Evolutionary conservation across 2,888 invertebrate genomes (phyloP), one percentile per base, ranked within the genome.

Genomic region (Meiosimyza platycephala): DNA sequence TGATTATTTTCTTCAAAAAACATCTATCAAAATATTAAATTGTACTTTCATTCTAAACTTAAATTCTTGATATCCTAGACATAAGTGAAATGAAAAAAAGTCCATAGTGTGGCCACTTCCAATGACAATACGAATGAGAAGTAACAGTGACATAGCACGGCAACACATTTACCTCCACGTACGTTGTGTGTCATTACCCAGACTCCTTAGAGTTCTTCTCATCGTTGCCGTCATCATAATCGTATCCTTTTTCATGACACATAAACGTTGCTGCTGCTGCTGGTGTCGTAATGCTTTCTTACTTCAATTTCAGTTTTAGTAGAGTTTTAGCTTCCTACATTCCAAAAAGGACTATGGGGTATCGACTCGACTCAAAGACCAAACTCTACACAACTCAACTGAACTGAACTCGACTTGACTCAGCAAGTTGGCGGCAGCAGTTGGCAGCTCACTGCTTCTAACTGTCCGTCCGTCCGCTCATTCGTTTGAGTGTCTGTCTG

Each of bases 221-320:
- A 9, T 40, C 40, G 40, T 65, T 51, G 22, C 18, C 57, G 22
- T 57, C 28, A 28, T 28, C 51, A 50, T 65, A 51, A 51, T 51
- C 57, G 22, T 57, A 51, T 51, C 51, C 28, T 33, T 47, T 62
- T 65, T n/a, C 65, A 13, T 18, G 22, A 65, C 51, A 51, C 51
- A 65, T 65, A 65, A 65, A 65, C 50, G 65, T 51, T 51, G 40
- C 40, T 40, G 40, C 40, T 51, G 40, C 40, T 40, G 40, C 40
- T 40, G 9, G 9, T 40, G 40, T 40, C 9, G 65, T 51, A 28
- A 51, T 65, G 65, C 65, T 65, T 65, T 62, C 33, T n/a, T 33
- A 28, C 28, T 62, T 62, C 60, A 60, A 33, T 62, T 62, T 40
- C 16, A 40, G 60, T 62, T 62, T 33, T n/a, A 22, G 52, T 40